Evolutionary conservation across 2,888 invertebrate genomes (phyloP).

Genomic region (Pharmacophagus antenor): DNA sequence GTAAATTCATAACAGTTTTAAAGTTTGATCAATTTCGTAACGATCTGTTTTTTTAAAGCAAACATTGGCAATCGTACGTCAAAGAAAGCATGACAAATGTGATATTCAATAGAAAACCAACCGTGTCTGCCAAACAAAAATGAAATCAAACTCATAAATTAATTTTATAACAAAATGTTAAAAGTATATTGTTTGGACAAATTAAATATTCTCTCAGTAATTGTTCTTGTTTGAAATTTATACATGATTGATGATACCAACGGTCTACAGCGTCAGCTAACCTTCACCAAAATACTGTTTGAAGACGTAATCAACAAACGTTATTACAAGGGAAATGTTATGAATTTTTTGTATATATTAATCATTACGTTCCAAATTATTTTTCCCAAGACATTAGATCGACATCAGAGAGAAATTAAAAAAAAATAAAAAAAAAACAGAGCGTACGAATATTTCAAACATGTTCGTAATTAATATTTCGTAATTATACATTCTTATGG

Average conservation of each 20-base stretch:
- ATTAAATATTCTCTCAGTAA: conserved; percentile 3
- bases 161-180: background rate
- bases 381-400: too few species aligned
- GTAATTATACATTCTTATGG: too few species aligned
- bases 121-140: background rate
- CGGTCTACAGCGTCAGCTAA: background rate
- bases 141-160: background rate
- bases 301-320: background rate
- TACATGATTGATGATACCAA: background rate
- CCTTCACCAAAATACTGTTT: background rate
- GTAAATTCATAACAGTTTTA: too few species aligned
- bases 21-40: too few species aligned
- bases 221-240: background rate
- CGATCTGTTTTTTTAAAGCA: too few species aligned
- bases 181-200: background rate
- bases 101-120: background rate
- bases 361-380: background rate
- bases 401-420: too few species aligned
- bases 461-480: too few species aligned
- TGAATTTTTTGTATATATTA: background rate
- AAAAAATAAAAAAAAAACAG: too few species aligned
- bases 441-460: too few species aligned
- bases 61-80: too few species aligned
- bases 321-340: background rate
- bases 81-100: too few species aligned